phyloP scores from a whole-genome alignment of 2,797 vertebrate species.

The Siniperca obscura region DNA sequence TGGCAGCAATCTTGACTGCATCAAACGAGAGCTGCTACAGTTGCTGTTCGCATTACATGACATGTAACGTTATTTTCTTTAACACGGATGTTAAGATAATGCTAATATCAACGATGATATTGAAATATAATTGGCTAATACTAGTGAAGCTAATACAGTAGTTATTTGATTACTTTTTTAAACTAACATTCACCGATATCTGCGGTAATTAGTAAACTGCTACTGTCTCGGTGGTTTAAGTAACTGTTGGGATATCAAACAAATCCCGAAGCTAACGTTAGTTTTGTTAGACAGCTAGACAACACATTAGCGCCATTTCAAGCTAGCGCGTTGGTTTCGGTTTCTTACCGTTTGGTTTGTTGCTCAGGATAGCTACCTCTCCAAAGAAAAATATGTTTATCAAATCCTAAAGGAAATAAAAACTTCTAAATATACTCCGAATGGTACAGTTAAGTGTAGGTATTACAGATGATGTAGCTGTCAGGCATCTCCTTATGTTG shows the following conservation, averaged over 20 bases:
- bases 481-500: slow-evolving; percentile 48
- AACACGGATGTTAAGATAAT: background rate
- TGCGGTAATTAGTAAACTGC: background rate
- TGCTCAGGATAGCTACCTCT: background rate
- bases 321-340: slow-evolving; percentile 40
- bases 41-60: background rate
- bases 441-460: background rate
- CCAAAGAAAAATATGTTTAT: background rate
- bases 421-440: background rate
- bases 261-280: background rate
- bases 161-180: background rate
- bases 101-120: background rate
- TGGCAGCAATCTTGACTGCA: background rate
- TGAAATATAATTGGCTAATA: background rate
- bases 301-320: slow-evolving; percentile 50
- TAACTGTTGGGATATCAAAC: too few species aligned
- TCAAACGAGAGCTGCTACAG: background rate
- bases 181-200: background rate
- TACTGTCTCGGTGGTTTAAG: background rate
- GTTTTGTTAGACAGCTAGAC: background rate
- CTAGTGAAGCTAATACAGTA: background rate
- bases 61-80: background rate
- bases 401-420: background rate
- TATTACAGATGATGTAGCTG: slow-evolving; percentile 8
- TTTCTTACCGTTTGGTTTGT: slow-evolving; percentile 60